Base-by-base conservation (phyloP, 2,888 invertebrate species). In the Arrhopalites spinosus region DNA sequence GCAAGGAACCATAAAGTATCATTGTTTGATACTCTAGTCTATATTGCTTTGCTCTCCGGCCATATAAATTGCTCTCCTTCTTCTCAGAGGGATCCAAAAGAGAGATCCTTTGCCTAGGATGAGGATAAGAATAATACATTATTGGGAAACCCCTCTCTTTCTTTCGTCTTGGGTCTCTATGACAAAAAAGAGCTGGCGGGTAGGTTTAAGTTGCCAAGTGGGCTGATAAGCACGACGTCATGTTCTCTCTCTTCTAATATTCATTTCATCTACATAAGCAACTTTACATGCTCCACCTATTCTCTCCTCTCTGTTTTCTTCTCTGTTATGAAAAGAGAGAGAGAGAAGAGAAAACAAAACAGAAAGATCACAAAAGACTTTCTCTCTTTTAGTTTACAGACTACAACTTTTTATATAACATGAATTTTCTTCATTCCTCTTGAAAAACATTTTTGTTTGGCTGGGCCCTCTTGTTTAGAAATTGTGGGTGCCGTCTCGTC, bases 161-260 rank as follows among this genome's bases (percentile, higher is more conserved):
- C 63, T 36, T 36, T 36, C 53, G 53, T 53, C 3, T 53, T 2
- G n/a, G 56, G 15, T 29, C 43, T 43, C 29, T n/a, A 25, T 68
- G 68, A 43, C 36, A 45, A 45, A 36, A 50, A 25, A 47, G 68
- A 68, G 68, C 50, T 68, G 23, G 50, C 68, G 68, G 68, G 43
- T 27, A 50, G 43, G 68, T 70, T 77, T 78, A 78, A 78, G 77
- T 77, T 78, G 45, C 73, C 77, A 64, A 69, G 67, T 70, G 45
- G 73, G 47, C 61, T 73, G 78, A 78, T 78, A 78, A 78, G 77
- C 78, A 78, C 74, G 78, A 45, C 68, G 75, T 73, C 45, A n/a
- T 50, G 17, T n/a, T 50, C 50, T 70, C 47, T 45, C 66, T 53
- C 68, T 56, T 27, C n/a, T 73, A 15, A 71, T 11, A 25, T 71